phyloP scores from a whole-genome alignment of 2,888 invertebrate species.

The Atethmia centrago region DNA sequence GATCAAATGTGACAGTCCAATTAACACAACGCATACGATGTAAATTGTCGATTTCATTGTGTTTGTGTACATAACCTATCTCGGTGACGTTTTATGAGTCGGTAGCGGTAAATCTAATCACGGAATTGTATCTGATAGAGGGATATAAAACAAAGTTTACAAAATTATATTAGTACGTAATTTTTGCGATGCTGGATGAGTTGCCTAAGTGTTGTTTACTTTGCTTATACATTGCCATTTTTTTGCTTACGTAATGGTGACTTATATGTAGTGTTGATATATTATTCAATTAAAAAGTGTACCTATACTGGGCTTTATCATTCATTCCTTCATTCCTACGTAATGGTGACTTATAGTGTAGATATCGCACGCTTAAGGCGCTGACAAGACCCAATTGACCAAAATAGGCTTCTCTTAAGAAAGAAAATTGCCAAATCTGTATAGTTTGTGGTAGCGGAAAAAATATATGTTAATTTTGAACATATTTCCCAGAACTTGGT shows the following conservation, averaged over 20 bases:
- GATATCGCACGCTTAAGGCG: too few species aligned
- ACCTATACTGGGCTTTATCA: too few species aligned
- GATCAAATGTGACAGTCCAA: slow-evolving; percentile 74
- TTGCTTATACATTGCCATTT: background rate
- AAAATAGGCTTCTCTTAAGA: too few species aligned
- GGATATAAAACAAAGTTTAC: background rate
- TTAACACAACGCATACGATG: slow-evolving; percentile 68
- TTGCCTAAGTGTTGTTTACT: background rate
- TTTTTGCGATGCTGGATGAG: background rate
- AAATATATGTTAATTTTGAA: too few species aligned
- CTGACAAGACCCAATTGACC: too few species aligned
- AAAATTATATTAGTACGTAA: background rate
- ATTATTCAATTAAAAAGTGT: too few species aligned
- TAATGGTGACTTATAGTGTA: too few species aligned
- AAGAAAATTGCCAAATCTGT: too few species aligned
- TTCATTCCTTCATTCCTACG: too few species aligned
- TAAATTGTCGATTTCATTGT: slow-evolving; percentile 31
- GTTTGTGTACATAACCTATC: slow-evolving; percentile 27
- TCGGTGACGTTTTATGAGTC: slow-evolving; percentile 14
- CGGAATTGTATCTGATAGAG: slow-evolving; percentile 18
- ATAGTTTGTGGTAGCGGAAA: too few species aligned
- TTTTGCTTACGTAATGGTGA: too few species aligned
- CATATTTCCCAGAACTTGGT: too few species aligned
- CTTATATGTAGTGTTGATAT: background rate
- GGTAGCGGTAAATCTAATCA: slow-evolving; percentile 46